Evolutionary conservation across 2,888 invertebrate genomes (phyloP), one percentile per base, ranked within the genome.

Genomic region (Lypha dubia): DNA sequence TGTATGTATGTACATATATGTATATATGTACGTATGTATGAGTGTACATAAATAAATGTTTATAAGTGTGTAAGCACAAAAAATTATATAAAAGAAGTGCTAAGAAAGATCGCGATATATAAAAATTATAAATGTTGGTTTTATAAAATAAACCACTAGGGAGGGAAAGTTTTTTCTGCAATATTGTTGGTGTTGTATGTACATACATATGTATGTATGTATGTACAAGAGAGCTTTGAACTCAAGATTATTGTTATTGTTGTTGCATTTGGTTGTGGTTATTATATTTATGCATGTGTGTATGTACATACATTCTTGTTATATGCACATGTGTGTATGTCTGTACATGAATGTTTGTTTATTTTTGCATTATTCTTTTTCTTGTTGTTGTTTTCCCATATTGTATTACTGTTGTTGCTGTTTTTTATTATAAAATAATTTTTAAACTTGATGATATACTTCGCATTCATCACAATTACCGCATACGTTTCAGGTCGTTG

Each of bases 401-500:
- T 62, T 56, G 22, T 35, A 46, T 67, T 74, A 17, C 67, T 79
- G 73, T 74, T 60, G 65, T 62, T 68, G 24, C 15, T 70, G 46
- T 67, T 73, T 49, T 60, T 75, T 63, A 67, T 58, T 76, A 44
- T 62, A 79, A 76, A 76, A 84, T 67, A 73, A 51, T 71, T 79
- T 77, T 83, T 80, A 80, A 84, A 74, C 77, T 81, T 84, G 84
- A 81, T 76, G 84, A 84, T 84, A 81, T 79, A 81, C 84, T 77
- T 84, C 84, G 84, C 84, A 84, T 84, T 84, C 84, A 84, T 84
- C 81, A 84, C 79, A 84, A 84, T 84, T 84, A 81, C 84, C 81
- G 84, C 84, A 77, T 81, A 84, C 84, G 84, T 81, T 81, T 81
- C 81, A 84, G 84, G 81, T 84, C 84, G 84, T 84, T 84, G 84